Evolutionary conservation across 1,140 invertebrate species (phyloP), one percentile per base, ranked within the genome.

Genomic region (Cylas formicarius): DNA sequence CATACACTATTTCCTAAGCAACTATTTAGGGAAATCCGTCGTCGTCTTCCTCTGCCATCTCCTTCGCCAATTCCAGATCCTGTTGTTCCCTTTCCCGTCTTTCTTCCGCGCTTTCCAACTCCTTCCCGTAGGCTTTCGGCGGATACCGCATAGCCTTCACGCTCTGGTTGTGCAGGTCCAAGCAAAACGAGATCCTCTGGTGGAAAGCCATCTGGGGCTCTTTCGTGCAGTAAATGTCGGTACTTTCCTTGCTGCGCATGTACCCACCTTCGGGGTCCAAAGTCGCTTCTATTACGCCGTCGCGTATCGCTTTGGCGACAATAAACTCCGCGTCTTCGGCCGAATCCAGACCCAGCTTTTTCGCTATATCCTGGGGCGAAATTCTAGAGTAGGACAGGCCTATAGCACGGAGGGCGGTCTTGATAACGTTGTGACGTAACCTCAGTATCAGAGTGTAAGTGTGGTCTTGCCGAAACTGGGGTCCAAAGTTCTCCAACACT

Each of bases 21-120:
- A 24, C 8, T 35, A 40, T 28, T 73, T 62, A 79, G 50, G 77
- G 77, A 48, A 88, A 90, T 55, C 85, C 85, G 73, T 95, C 91
- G 75, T 97, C 94, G 72, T 97, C 94, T 64, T 97, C 94, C 66
- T 97, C 94, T 5, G 92, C 93, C 85, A 98, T 97, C 74, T 98
- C 94, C 67, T 97, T 98, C 7, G 94, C 95, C 53, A 96, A 72
- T 69, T 99, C 94, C 46, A 98, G 72, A 69, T 98, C 95, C 66
- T 97, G 93, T 61, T 97, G 92, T 65, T 98, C 95, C 32, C 94
- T 72, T 67, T 97, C 94, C 32, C 93, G 74, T 27, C 94, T 75
- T 63, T 98, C 92, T 71, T 99, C 93, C 20, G 94, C 94, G 52
- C 92, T 96, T 65, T 99, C 95, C 26, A 98, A 71, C 66, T 99